These are phyloP conservation scores for Triplophysa tibetana DNA, from an alignment of 2,113 vertebrate genomes.

Conservation along the genomic window DNA sequence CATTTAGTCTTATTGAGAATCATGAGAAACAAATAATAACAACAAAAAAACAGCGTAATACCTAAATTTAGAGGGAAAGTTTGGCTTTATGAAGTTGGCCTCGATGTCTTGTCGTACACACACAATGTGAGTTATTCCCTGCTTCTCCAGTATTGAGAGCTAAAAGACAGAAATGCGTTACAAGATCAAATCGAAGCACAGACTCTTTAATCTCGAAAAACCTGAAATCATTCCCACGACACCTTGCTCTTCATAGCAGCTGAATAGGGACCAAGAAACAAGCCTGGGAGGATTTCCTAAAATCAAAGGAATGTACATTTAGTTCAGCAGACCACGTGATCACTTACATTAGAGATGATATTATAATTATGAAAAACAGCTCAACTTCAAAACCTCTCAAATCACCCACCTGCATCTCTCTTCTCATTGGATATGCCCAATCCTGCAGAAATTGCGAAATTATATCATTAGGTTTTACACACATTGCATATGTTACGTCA, in stretches of 20 bases:
- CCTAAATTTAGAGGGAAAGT: constrained; percentile 96
- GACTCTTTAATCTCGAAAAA: background rate
- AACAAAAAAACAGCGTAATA: constrained; percentile 64
- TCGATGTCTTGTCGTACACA: constrained; percentile 99
- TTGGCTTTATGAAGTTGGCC: constrained; percentile 99
- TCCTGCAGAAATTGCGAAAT: constrained; percentile 74
- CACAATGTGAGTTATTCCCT: constrained; percentile 94
- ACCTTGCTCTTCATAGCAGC: constrained; percentile 99
- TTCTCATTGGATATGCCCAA: constrained; percentile 98
- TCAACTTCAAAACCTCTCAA: too few species aligned
- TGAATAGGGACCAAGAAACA: constrained; percentile 98
- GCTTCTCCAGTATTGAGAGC: constrained; percentile 91
- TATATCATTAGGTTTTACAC: background rate
- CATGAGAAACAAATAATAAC: too few species aligned
- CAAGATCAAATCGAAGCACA: background rate
- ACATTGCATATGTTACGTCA: background rate
- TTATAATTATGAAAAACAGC: too few species aligned
- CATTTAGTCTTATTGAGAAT: background rate
- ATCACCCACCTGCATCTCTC: constrained; percentile 94
- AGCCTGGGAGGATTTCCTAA: constrained; percentile 96
- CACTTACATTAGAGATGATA: too few species aligned
- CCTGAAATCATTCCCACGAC: constrained; percentile 49
- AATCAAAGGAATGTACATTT: constrained; percentile 18
- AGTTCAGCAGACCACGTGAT: background rate
- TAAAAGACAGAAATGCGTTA: constrained; percentile 62